Conservation (phyloP, 2,113 vertebrate species). For the Haemorhous mexicanus region DNA sequence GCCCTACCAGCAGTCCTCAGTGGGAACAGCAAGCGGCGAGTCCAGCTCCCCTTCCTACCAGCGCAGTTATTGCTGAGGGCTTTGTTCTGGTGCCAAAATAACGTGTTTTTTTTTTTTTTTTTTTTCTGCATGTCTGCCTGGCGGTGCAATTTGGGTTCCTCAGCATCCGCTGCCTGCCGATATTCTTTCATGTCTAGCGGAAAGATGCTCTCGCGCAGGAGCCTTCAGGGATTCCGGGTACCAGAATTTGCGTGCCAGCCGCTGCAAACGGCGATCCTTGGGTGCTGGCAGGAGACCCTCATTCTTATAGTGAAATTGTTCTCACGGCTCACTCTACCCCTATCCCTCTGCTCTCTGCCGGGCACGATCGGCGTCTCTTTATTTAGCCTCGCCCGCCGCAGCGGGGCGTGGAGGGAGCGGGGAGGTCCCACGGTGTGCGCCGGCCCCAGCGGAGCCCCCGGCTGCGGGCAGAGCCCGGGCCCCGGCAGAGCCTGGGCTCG, state of each 20-base stretch:
- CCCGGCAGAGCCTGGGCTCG: not conserved
- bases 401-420: not conserved
- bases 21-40: not conserved
- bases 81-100: not conserved
- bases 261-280: not conserved
- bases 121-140: not conserved
- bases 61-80: not conserved
- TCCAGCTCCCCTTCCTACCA: not conserved
- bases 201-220: not conserved
- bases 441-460: not conserved
- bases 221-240: not conserved
- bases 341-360: not conserved
- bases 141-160: not conserved
- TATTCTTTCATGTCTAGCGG: not conserved
- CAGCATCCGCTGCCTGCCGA: not conserved
- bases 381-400: not conserved
- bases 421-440: not conserved
- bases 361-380: not conserved
- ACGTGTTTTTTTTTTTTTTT: not conserved
- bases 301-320: not conserved
- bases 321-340: not conserved
- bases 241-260: not conserved
- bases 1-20: not conserved
- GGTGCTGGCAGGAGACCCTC: not conserved
- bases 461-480: not conserved